phyloP scores from a whole-genome alignment of 1,140 invertebrate species.

The Drosophila baimaii region DNA sequence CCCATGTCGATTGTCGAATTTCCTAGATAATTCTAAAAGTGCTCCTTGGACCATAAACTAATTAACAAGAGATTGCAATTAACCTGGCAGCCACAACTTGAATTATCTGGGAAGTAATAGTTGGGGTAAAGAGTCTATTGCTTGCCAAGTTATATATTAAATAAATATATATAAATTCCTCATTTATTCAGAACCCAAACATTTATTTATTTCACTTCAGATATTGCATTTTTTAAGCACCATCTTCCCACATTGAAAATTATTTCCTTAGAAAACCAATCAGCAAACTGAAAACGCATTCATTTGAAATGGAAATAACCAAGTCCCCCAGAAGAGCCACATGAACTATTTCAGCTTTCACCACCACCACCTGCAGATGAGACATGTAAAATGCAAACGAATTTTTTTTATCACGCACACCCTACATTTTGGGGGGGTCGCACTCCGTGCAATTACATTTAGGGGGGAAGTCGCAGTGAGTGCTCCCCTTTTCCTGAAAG shows the following conservation, averaged over 20 bases:
- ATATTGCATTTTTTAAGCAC: constrained; percentile 9
- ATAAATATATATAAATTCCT: neutral
- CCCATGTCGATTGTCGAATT: neutral
- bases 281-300: constrained; percentile 22
- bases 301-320: constrained; percentile 35
- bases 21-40: neutral
- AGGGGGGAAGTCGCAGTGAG: constrained; percentile 25
- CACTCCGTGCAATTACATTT: constrained; percentile 55
- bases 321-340: constrained; percentile 41
- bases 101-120: neutral
- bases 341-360: constrained; percentile 53
- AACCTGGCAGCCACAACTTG: neutral
- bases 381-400: constrained; percentile 73
- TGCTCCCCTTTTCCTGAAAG: constrained; percentile 13
- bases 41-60: neutral
- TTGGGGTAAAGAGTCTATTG: neutral
- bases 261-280: constrained; percentile 33
- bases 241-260: constrained; percentile 5
- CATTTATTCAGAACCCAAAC: neutral
- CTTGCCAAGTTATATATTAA: neutral
- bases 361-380: constrained; percentile 49
- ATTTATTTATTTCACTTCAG: neutral
- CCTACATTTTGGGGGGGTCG: constrained; percentile 26
- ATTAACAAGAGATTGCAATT: constrained; percentile 6
- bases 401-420: constrained; percentile 65